Evolutionary conservation across 2,888 invertebrate species (phyloP).

Genomic region (Conus canariensis): DNA sequence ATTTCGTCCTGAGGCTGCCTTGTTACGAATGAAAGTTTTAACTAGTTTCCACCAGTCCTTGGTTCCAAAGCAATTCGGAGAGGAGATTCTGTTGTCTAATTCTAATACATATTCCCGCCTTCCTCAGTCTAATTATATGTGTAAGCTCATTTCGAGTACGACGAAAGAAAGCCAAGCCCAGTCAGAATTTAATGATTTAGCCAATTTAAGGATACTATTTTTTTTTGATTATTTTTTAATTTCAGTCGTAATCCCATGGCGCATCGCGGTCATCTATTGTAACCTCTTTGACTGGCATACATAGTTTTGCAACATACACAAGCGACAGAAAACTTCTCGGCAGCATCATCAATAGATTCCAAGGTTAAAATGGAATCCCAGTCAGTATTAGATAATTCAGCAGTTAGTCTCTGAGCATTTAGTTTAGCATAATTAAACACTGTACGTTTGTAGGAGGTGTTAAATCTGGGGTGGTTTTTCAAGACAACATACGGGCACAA

Average conservation of each 20-base stretch:
- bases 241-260: neutral
- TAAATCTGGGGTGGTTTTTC: neutral
- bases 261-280: neutral
- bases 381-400: neutral
- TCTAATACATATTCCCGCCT: neutral
- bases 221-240: neutral
- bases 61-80: neutral
- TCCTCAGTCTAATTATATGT: neutral
- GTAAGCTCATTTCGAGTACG: neutral
- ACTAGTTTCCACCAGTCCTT: constrained; percentile 4
- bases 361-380: no score
- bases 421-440: neutral
- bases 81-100: neutral
- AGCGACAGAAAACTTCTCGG: neutral
- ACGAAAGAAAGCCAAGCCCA: neutral
- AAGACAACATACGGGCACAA: neutral
- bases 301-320: neutral
- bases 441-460: neutral
- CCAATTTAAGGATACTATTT: neutral
- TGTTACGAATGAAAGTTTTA: neutral
- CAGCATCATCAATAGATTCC: neutral
- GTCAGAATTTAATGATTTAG: neutral
- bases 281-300: neutral
- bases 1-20: neutral
- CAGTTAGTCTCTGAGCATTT: neutral